Evolutionary conservation across 2,888 invertebrate species (phyloP), one percentile per base, ranked within the genome.

Genomic region (Dermolepida albohirtum): DNA sequence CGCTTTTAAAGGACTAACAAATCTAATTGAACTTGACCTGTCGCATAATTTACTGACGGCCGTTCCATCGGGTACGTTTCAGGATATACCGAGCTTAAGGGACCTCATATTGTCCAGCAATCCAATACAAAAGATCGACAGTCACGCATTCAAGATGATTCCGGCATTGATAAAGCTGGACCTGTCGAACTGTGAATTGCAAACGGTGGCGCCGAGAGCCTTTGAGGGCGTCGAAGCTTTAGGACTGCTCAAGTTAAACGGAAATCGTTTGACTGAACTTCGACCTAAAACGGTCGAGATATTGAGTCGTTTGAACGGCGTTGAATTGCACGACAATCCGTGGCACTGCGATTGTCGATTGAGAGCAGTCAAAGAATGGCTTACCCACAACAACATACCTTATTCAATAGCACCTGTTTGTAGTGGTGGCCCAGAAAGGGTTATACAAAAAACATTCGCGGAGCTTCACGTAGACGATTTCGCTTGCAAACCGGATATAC

Each of bases 341-440:
- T 95, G 95, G 95, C 88, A 90, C 70, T 96, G 95, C 79, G 95
- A 95, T 79, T 96, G 95, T 78, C 89, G 93, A 22, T 82, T 95
- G 68, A 86, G 95, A 57, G 91, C 92, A 68, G 88, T 94, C 68
- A 93, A 94, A 80, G 86, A 91, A 75, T 95, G 95, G 95, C 84
- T 95, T 71, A 89, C 89, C 59, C 89, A 90, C 77, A 88, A 91
- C 74, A 93, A 93, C 79, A 88, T 92, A 43, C 91, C 92, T 1
- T 89, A 91, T 75, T 87, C 91, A n/a, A 89, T 93, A 63, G 89
- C 93, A 5, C 94, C 95, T 0, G 84, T 89, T 22, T 96, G 95
- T 78, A 87, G 89, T 16, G 89, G 90, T 2, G 89, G 88, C 0
- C 93, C 94, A 0, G 87, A 88, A 66, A 85, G 92, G 43, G 85